Base-by-base conservation (phyloP, 1,140 invertebrate species). In the Drosophila kurseongensis region DNA sequence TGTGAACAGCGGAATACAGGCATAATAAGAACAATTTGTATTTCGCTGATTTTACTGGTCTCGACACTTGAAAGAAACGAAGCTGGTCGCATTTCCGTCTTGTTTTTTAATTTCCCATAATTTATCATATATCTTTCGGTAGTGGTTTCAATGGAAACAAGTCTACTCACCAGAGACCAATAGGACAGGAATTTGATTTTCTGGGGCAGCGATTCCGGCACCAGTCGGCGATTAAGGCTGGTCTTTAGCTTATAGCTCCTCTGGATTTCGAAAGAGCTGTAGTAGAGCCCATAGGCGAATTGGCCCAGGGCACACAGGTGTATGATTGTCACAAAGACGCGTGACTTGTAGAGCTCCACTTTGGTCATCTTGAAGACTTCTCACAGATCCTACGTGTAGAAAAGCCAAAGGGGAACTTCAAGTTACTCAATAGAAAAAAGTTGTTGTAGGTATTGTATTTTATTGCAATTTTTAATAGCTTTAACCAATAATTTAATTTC, bases 161-260 rank as follows among this genome's bases (percentile, higher is more conserved):
- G 35, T 55, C 14, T 35, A 94, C 94, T 93, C 85, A 94, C 94
- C 93, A 94, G 61, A 65, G 93, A 82, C 94, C 94, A 95, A 36
- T 94, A 91, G 4, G 94, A 94, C 29, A 94, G 82, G 63, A 93
- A 94, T 58, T 93, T 93, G 3, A 93, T 41, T 78, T 93, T 93
- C 44, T 94, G 94, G 12, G 82, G 75, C 50, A 92, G 75, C 5
- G 82, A 88, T 44, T 91, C 91, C 16, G 91, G 91, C 6, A 88
- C 84, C 52, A 80, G 65, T 42, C 71, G 89, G 32, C 75, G 83
- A 72, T 59, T 80, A 29, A 65, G 56, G 36, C 75, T 82, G 14
- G 76, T 91, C 62, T 91, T 89, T 0, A 89, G 65, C 52, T 92
- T 92, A 29, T 85, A 90, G 52, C 83, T 92, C 42, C 85, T 78